phyloP scores from a whole-genome alignment of 23 tunicate species.

The Trididemnum clinides region DNA sequence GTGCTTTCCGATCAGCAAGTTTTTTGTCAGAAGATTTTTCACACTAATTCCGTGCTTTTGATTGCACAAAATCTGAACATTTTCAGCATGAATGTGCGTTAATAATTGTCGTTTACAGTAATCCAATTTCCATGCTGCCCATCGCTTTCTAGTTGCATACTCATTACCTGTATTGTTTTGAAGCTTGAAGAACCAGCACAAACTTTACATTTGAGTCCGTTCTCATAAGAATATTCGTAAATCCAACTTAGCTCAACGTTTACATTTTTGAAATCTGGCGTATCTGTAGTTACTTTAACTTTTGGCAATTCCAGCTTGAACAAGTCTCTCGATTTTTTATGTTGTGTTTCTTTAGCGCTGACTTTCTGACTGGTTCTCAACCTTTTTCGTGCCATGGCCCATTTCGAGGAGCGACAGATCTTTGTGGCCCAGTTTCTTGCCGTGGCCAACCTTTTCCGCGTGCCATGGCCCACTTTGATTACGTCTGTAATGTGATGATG shows the following conservation, averaged over 20 bases:
- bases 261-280: constrained; percentile 2
- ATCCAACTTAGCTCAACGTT: no score
- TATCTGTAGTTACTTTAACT: background rate
- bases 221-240: background rate
- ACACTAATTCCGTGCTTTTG: background rate
- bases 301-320: background rate
- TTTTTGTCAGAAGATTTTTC: no score
- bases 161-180: background rate
- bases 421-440: no score
- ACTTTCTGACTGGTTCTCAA: no score
- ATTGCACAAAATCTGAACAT: background rate
- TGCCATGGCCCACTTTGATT: no score
- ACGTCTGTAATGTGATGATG: no score
- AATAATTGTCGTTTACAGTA: background rate
- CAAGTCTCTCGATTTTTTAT: constrained; percentile 5
- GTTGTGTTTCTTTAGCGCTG: background rate
- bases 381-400: no score
- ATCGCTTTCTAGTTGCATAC: background rate
- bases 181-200: background rate
- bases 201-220: constrained; percentile 13
- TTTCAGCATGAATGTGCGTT: background rate
- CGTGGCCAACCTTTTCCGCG: no score
- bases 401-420: no score
- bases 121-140: background rate
- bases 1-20: no score